Evolutionary conservation across 2,797 vertebrate species (phyloP).

Genomic region (Capromys pilorides): DNA sequence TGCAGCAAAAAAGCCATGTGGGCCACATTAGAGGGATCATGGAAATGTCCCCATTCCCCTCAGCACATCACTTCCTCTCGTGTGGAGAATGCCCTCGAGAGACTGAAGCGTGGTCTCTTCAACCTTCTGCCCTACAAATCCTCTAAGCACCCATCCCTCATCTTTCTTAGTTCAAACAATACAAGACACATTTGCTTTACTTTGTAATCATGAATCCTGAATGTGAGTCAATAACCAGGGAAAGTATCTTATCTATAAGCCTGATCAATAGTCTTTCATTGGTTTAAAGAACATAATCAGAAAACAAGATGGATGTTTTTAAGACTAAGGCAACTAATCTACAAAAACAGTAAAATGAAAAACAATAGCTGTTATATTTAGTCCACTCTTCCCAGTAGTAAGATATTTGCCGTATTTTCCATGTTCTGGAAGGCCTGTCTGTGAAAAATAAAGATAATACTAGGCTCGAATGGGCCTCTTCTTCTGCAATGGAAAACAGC

Average conservation of each 20-base stretch:
- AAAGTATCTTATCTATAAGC: neutral
- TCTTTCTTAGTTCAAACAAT: neutral
- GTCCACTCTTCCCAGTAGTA: neutral
- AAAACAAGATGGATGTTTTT: slow-evolving; percentile 14
- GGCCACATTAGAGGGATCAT: neutral
- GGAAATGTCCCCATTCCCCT: neutral
- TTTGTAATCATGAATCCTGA: slow-evolving; percentile 3
- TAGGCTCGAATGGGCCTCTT: neutral
- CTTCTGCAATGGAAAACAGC: slow-evolving; percentile 44
- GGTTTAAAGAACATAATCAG: slow-evolving; percentile 27
- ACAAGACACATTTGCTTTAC: slow-evolving; percentile 12
- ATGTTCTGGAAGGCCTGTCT: neutral
- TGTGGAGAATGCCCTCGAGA: neutral
- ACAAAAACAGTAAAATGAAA: neutral
- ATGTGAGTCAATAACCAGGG: slow-evolving; percentile 3
- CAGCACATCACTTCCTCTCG: neutral
- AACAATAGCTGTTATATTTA: neutral
- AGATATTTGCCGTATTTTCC: neutral
- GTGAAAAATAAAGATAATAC: slow-evolving; percentile 44
- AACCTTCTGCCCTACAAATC: neutral
- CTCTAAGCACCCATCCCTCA: neutral
- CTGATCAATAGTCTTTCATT: neutral
- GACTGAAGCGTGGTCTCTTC: neutral
- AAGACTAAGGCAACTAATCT: neutral
- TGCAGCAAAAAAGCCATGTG: neutral